phyloP scores from a whole-genome alignment of 2,797 vertebrate genomes.

The Neosalanx taihuensis region DNA sequence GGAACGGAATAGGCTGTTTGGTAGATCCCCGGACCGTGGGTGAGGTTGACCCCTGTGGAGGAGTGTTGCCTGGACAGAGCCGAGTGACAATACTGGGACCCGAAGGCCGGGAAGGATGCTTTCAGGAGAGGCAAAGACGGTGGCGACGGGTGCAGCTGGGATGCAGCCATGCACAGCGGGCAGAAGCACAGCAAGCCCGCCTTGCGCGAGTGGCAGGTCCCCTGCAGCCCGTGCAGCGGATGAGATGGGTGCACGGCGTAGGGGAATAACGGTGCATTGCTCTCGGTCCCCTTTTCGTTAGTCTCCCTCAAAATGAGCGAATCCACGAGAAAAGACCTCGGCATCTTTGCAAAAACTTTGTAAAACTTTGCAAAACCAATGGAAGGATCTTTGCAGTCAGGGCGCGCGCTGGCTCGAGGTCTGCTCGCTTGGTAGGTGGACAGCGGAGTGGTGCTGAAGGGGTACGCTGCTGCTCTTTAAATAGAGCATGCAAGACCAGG shows the following conservation, averaged over 20 bases:
- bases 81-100: conserved; percentile 90
- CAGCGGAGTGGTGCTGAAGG: conserved; percentile 96
- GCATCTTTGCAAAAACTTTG: conserved; percentile 74
- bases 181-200: conserved; percentile 95
- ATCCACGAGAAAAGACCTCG: conserved; percentile 97
- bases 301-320: conserved; percentile 94
- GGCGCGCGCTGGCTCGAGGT: conserved; percentile 37
- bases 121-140: conserved; percentile 90
- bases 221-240: conserved; percentile 83
- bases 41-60: conserved; percentile 79
- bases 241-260: conserved; percentile 91
- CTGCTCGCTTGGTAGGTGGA: conserved; percentile 77
- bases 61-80: conserved; percentile 86
- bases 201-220: conserved; percentile 94
- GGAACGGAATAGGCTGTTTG: conserved; percentile 89
- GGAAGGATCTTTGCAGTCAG: conserved; percentile 36
- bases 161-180: conserved; percentile 90
- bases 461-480: conserved; percentile 78
- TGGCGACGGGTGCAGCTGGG: conserved; percentile 90
- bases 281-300: conserved; percentile 82
- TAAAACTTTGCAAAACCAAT: conserved; percentile 26
- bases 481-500: conserved; percentile 72
- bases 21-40: conserved; percentile 86
- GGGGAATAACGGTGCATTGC: conserved; percentile 84
- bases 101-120: conserved; percentile 89